Percentiles rank a stretch among this genome's conserved stretches.
Evolutionary conservation across 1,140 invertebrate species (phyloP).

Genomic region (Trichonephila clavata): DNA sequence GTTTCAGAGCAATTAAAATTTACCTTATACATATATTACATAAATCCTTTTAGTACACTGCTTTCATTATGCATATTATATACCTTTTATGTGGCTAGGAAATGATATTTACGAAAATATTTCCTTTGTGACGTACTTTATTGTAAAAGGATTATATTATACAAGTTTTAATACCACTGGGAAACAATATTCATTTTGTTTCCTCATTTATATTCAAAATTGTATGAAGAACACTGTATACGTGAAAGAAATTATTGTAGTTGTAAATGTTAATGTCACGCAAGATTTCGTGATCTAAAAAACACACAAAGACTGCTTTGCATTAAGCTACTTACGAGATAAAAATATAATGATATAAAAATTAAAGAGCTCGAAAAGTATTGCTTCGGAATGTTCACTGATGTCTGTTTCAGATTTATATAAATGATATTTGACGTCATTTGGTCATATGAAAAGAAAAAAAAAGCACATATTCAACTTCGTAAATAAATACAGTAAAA

Average conservation of each 20-base stretch:
- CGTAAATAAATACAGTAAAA: too few relatives aligned
- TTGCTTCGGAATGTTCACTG: neutral
- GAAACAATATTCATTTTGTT: neutral
- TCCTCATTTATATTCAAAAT: neutral
- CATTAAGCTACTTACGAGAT: neutral
- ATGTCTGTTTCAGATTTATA: neutral
- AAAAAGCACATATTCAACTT: too few relatives aligned
- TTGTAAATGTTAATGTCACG: conserved; percentile 27
- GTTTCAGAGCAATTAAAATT: too few relatives aligned
- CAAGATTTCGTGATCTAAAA: conserved; percentile 23
- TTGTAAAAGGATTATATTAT: too few relatives aligned
- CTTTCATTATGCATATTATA: neutral
- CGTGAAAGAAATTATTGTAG: neutral
- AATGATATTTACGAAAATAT: neutral
- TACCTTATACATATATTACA: too few relatives aligned
- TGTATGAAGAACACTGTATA: neutral
- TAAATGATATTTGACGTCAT: too few relatives aligned
- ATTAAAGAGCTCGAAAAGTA: neutral
- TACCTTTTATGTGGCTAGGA: neutral
- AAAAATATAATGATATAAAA: conserved; percentile 10
- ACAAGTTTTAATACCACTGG: neutral
- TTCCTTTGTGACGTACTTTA: too few relatives aligned
- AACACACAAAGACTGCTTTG: conserved; percentile 9
- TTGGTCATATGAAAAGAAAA: too few relatives aligned
- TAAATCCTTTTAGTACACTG: too few relatives aligned